Conservation (phyloP, 2,113 vertebrate species). For the Romanogobio albipinnatus region DNA sequence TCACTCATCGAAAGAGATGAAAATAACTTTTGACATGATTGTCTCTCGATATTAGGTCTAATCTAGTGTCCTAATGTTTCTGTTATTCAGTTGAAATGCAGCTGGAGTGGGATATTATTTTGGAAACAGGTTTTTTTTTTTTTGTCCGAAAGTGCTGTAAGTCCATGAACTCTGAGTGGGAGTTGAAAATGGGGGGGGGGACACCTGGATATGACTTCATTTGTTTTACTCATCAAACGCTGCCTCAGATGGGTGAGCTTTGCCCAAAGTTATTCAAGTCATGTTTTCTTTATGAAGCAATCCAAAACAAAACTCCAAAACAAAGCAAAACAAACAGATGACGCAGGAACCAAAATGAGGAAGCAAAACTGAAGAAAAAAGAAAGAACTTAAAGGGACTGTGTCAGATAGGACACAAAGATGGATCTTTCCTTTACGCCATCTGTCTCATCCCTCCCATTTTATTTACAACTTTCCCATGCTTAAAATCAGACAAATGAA, state of each 20-base stretch:
- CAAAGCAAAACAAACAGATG: constrained; percentile 49
- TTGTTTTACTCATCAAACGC: constrained; percentile 59
- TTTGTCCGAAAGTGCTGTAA: constrained; percentile 40
- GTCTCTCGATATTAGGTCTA: constrained; percentile 4
- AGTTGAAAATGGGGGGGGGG: constrained; percentile 21
- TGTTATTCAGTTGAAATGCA: constrained; percentile 31
- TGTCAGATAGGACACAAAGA: constrained; percentile 12
- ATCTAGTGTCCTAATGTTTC: constrained; percentile 19
- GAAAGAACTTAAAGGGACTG: constrained; percentile 29
- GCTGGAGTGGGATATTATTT: constrained; percentile 42
- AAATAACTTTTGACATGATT: constrained; percentile 10
- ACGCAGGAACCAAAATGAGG: constrained; percentile 16
- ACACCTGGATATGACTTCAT: constrained; percentile 61
- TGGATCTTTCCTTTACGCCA: not conserved
- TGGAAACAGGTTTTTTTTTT: constrained; percentile 38
- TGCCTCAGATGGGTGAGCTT: constrained; percentile 37
- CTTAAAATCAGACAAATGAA: constrained; percentile 18
- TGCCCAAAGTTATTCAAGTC: constrained; percentile 30
- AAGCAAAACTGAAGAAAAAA: constrained; percentile 7
- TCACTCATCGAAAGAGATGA: not conserved
- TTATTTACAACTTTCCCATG: constrained; percentile 41
- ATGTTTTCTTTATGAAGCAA: constrained; percentile 54
- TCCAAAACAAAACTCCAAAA: constrained; percentile 40
- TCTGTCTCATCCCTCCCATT: not conserved
- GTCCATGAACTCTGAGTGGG: constrained; percentile 54